Percentiles rank a stretch among this genome's conserved stretches.
phyloP scores from a whole-genome alignment of 2,797 vertebrate species.

The Pangasius larnaudii region DNA sequence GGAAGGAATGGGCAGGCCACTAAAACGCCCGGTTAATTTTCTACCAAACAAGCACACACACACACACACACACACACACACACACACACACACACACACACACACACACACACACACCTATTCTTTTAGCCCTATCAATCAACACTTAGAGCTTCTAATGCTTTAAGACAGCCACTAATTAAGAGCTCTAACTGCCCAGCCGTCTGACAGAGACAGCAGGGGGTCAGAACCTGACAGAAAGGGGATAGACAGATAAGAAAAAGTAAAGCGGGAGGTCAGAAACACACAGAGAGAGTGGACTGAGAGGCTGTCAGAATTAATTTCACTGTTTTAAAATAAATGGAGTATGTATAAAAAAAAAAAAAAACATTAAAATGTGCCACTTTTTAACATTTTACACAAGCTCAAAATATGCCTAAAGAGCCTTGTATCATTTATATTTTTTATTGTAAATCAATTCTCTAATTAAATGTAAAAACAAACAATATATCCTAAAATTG shows the following conservation, averaged over 20 bases:
- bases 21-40: neutral
- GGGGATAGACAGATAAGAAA: neutral
- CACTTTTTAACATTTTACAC: neutral
- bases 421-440: neutral
- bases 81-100: neutral
- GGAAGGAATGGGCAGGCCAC: neutral
- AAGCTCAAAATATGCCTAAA: neutral
- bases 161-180: conserved; percentile 76
- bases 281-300: neutral
- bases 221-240: neutral
- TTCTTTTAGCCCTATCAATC: neutral
- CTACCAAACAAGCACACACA: neutral
- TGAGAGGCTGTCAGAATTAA: neutral
- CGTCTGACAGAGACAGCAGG: conserved; percentile 6
- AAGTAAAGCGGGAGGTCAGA: neutral
- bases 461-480: neutral
- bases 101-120: neutral
- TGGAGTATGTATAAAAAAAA: neutral
- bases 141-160: conserved; percentile 68
- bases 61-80: neutral
- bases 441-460: neutral
- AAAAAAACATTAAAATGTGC: neutral
- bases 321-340: neutral
- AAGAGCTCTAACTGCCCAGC: conserved; percentile 69
- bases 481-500: neutral